Conservation (phyloP, 2,888 invertebrate genomes). For the Panorpa germanica region DNA sequence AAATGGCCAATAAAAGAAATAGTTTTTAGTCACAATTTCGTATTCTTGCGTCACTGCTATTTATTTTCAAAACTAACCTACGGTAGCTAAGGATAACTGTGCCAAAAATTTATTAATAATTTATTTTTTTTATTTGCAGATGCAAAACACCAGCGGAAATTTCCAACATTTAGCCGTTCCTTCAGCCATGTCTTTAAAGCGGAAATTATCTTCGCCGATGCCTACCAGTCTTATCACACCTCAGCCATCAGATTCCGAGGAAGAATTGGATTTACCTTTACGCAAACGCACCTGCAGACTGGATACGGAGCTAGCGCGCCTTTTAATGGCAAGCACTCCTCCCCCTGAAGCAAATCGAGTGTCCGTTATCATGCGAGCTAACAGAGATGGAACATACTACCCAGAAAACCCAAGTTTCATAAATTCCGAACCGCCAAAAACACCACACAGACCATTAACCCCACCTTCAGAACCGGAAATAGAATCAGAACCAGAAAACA, state of each 20-base stretch:
- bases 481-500: slow-evolving; percentile 34
- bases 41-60: no score
- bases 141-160: slow-evolving; percentile 9
- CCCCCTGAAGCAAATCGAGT: slow-evolving; percentile 29
- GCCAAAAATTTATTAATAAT: background rate
- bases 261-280: slow-evolving; percentile 38
- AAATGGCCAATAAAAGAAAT: no score
- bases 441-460: no score
- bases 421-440: no score
- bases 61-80: no score
- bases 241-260: slow-evolving; percentile 72
- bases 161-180: slow-evolving; percentile 19
- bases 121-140: slow-evolving; percentile 1
- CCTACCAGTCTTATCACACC: slow-evolving; percentile 45
- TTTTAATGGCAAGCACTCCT: slow-evolving; percentile 19
- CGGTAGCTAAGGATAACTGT: no score
- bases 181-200: slow-evolving; percentile 18
- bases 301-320: slow-evolving; percentile 22
- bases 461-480: no score
- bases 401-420: no score
- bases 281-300: slow-evolving; percentile 26
- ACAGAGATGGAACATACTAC: slow-evolving; percentile 64
- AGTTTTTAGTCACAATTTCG: no score
- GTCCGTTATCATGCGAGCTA: slow-evolving; percentile 75
- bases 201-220: slow-evolving; percentile 15